Evolutionary conservation across 2,113 vertebrate species (phyloP).

Genomic region (Pseudopodoces humilis): DNA sequence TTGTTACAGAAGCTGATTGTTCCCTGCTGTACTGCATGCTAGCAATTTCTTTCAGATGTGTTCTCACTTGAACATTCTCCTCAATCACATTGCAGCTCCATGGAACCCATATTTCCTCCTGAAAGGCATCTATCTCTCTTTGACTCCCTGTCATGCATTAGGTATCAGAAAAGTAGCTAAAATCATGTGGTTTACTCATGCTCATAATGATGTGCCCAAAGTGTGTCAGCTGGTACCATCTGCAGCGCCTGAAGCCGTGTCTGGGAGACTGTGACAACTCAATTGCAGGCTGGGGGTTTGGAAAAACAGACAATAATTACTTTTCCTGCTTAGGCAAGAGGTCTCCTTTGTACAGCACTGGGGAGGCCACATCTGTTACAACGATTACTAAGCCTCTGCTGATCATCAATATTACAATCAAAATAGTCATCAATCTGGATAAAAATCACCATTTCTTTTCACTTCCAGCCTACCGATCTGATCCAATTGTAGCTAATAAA

Average conservation of each 20-base stretch:
- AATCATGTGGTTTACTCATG: conserved; percentile 72
- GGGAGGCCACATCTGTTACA: conserved; percentile 74
- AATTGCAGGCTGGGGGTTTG: conserved; percentile 70
- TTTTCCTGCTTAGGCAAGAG: conserved; percentile 46
- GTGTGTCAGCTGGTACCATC: conserved; percentile 73
- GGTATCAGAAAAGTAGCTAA: conserved; percentile 17
- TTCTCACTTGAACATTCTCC: neutral
- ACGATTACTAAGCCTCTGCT: conserved; percentile 44
- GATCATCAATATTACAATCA: conserved; percentile 64
- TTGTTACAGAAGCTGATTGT: neutral
- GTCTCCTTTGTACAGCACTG: conserved; percentile 12
- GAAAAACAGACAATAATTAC: conserved; percentile 71
- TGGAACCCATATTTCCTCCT: neutral
- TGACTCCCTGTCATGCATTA: neutral
- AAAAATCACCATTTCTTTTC: conserved; percentile 48
- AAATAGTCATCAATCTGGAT: conserved; percentile 69
- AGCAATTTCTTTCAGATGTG: conserved; percentile 38
- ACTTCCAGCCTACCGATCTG: conserved; percentile 17
- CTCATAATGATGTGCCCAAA: conserved; percentile 55
- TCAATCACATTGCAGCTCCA: neutral
- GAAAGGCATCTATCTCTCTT: neutral
- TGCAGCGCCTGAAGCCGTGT: conserved; percentile 73
- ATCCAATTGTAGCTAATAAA: conserved; percentile 12
- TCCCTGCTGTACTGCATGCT: conserved; percentile 1
- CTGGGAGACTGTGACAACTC: conserved; percentile 75